Conservation (phyloP, 1,140 invertebrate genomes). For the Orchesella cincta region DNA sequence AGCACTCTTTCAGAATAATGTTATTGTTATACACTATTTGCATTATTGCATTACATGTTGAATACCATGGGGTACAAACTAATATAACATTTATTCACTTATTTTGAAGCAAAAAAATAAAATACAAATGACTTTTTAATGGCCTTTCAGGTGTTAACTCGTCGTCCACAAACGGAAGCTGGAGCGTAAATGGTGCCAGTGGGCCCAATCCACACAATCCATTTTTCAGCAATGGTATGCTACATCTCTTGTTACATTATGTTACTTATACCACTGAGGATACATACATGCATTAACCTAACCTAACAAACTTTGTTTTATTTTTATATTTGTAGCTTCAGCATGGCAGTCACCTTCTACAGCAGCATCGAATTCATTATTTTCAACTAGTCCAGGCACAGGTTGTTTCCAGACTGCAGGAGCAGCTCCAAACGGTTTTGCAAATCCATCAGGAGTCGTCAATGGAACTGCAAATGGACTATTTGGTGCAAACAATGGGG, state of each 20-base stretch:
- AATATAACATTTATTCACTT: too few species aligned
- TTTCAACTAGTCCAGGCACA: conserved; percentile 20
- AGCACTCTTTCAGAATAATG: too few species aligned
- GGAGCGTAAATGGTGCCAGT: conserved; percentile 25
- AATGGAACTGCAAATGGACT: neutral
- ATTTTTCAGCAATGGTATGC: conserved; percentile 35
- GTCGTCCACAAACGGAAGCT: conserved; percentile 26
- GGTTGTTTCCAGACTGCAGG: conserved; percentile 4
- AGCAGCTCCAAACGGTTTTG: conserved; percentile 24
- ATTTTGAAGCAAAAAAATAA: too few species aligned
- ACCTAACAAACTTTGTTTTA: neutral
- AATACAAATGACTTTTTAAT: too few species aligned
- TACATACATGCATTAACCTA: neutral
- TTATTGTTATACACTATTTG: too few species aligned
- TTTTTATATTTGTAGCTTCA: neutral
- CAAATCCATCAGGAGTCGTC: conserved; percentile 21
- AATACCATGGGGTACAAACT: too few species aligned
- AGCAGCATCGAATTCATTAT: conserved; percentile 26
- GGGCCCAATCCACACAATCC: conserved; percentile 40
- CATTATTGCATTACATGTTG: too few species aligned
- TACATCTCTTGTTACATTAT: neutral
- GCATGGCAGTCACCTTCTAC: neutral
- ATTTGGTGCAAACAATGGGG: neutral
- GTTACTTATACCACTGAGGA: too few species aligned
- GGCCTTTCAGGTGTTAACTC: neutral